Conservation (phyloP, 2,113 vertebrate genomes). For the Podocnemis expansa region DNA sequence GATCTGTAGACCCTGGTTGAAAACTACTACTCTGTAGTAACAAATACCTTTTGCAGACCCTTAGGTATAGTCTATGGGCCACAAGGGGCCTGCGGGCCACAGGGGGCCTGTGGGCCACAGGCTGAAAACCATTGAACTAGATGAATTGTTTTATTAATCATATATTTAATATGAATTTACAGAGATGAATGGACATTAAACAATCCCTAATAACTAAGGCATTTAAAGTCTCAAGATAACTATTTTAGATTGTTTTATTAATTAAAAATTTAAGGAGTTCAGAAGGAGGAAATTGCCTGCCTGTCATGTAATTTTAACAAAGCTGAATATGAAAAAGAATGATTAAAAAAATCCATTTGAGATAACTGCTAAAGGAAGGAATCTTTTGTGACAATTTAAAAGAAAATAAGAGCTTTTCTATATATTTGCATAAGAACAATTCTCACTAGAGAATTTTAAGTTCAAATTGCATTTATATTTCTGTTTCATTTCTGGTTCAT, state of each 20-base stretch:
- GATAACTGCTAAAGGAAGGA: background rate
- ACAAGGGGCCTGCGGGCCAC: background rate
- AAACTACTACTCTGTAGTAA: background rate
- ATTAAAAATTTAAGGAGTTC: constrained; percentile 36
- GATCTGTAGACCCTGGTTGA: background rate
- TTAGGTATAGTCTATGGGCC: background rate
- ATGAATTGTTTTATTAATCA: background rate
- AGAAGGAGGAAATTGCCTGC: background rate
- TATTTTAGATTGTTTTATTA: constrained; percentile 1
- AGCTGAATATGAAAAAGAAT: background rate
- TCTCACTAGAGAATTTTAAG: background rate
- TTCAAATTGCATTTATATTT: constrained; percentile 6
- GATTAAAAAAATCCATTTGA: background rate
- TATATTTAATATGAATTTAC: background rate
- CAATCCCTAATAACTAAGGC: background rate
- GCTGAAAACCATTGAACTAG: background rate
- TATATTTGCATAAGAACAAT: background rate
- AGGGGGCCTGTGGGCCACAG: background rate
- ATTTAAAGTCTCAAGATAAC: background rate
- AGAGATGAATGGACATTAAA: background rate
- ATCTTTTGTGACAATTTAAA: background rate
- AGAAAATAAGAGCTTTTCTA: background rate
- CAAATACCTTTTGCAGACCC: too few species aligned
- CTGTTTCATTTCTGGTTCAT: background rate
- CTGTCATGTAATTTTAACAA: constrained; percentile 9